Percentiles rank a stretch among this genome's conserved stretches.
Evolutionary conservation across 2,888 invertebrate species (phyloP).

Genomic region (Platypus cylindrus): DNA sequence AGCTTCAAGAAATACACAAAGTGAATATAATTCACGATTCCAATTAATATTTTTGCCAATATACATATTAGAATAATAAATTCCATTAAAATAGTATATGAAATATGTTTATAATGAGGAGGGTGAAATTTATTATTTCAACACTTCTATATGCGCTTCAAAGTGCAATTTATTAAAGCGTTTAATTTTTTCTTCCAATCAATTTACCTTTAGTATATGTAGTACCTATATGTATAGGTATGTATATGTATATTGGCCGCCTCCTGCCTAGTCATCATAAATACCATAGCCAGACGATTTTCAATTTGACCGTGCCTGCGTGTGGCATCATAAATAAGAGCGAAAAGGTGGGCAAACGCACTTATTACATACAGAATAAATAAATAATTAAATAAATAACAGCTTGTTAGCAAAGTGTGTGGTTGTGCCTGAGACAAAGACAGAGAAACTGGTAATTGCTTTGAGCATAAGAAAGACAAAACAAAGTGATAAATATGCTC

Average conservation of each 20-base stretch:
- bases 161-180: too few species aligned
- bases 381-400: constrained; percentile 40
- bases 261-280: constrained; percentile 31
- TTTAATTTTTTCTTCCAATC: too few species aligned
- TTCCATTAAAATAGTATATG: too few species aligned
- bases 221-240: constrained; percentile 35
- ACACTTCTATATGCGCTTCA: too few species aligned
- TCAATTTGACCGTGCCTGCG: constrained; percentile 34
- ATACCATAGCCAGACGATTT: constrained; percentile 31
- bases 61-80: too few species aligned
- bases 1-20: too few species aligned
- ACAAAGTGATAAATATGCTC: constrained; percentile 35
- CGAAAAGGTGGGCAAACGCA: constrained; percentile 37
- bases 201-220: too few species aligned
- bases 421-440: constrained; percentile 11
- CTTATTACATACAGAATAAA: constrained; percentile 39
- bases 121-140: constrained; percentile 5
- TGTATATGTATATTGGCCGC: too few species aligned
- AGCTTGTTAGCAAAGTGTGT: constrained; percentile 35
- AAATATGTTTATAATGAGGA: too few species aligned
- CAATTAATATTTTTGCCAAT: too few species aligned
- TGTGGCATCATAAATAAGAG: constrained; percentile 38
- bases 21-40: too few species aligned
- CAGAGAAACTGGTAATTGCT: not conserved
- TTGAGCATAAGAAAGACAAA: constrained; percentile 16